Conservation (phyloP, 2,113 vertebrate genomes). For the Dipodomys stephensi region DNA sequence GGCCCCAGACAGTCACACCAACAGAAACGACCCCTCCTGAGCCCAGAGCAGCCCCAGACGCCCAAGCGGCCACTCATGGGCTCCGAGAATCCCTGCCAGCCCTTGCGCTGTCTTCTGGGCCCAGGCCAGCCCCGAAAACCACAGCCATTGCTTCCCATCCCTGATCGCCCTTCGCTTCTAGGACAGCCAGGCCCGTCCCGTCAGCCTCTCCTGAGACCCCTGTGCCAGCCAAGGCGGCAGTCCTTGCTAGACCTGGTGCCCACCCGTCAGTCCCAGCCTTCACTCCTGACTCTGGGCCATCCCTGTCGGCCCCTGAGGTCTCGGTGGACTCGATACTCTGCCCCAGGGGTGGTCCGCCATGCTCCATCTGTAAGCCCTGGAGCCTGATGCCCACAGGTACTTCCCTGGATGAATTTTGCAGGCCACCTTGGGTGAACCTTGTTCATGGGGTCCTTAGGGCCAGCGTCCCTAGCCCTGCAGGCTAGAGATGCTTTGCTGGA, state of each 20-base stretch:
- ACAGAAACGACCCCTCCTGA: constrained; percentile 66
- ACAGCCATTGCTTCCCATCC: constrained; percentile 67
- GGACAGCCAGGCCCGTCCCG: constrained; percentile 52
- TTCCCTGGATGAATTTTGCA: neutral
- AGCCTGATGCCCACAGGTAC: constrained; percentile 53
- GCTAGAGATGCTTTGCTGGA: neutral
- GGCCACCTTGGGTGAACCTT: neutral
- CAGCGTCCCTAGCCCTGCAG: neutral
- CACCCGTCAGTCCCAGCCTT: constrained; percentile 54
- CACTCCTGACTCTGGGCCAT: constrained; percentile 41
- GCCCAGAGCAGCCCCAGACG: constrained; percentile 12
- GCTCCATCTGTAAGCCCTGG: constrained; percentile 76
- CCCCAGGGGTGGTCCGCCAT: constrained; percentile 70
- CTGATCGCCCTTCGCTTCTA: constrained; percentile 69
- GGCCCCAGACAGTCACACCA: constrained; percentile 37
- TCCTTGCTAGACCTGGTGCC: constrained; percentile 68
- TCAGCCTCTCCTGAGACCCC: constrained; percentile 70
- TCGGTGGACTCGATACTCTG: constrained; percentile 70
- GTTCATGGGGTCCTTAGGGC: neutral
- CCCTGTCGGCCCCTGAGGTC: constrained; percentile 71
- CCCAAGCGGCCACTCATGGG: constrained; percentile 63
- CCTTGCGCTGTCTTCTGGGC: constrained; percentile 68
- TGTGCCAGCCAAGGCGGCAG: constrained; percentile 30
- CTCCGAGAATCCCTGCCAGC: constrained; percentile 58
- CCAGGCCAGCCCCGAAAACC: constrained; percentile 62